Base-by-base conservation (phyloP, 64 coral and sea anemone genomes). In the Pocillopora damicornis region DNA sequence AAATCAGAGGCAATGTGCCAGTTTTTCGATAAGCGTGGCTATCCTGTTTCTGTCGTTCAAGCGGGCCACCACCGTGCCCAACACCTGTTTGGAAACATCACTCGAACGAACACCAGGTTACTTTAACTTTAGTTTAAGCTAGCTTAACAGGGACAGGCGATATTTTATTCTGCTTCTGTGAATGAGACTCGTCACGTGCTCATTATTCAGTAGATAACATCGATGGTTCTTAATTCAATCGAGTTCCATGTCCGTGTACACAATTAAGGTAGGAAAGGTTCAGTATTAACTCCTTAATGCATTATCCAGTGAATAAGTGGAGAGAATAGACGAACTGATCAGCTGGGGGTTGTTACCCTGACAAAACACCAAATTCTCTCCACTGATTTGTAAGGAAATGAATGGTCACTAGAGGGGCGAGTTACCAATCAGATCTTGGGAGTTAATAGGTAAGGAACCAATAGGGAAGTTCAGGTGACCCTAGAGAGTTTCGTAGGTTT, bases 61-160 rank as follows among this genome's bases (percentile, higher is more conserved):
- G n/a, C n/a, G n/a, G n/a, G n/a, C n/a, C n/a, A n/a, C n/a, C n/a
- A n/a, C n/a, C n/a, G n/a, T n/a, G n/a, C n/a, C n/a, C n/a, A n/a
- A n/a, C 94, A 59, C 94, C 94, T 13, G 86, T 96, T 88, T 96
- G 94, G 94, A 96, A 88, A 86, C 88, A 91, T 68, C 91, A 91
- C n/a, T 71, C 82, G 6, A 85, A 91, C 51, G 76, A 78, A 23
- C 85, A 87, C 51, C 90, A 91, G 90, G 90, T 91, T 75, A 86
- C 90, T 86, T 91, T 87, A 86, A 91, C 82, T 74, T 87, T 91
- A 35, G 81, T 91, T 85, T 91, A 79, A 60, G 61, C n/a, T 73
- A 74, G 20, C 38, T 57, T 60, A 77, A 86, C 77, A 87, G 51
- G 79, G 83, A 79, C 58, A 78, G 16, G 36, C 62, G 22, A 38